Evolutionary conservation across 2,888 invertebrate genomes (phyloP), one percentile per base, ranked within the genome.

Genomic region (Laspeyria flexula): DNA sequence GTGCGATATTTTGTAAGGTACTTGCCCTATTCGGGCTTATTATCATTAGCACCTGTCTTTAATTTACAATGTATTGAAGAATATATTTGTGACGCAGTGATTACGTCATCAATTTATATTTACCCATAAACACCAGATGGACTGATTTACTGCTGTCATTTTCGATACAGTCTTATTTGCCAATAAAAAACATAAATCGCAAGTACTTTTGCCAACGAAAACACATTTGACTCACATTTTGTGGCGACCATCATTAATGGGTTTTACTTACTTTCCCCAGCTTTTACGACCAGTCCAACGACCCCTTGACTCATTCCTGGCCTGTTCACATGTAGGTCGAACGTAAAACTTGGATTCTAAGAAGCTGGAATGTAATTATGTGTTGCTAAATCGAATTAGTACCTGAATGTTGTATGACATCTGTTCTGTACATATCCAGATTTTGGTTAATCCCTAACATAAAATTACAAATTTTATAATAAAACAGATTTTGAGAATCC

Each of bases 261-360:
- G 29, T 31, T 41, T 49, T 53, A 52, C 56, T 55, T 56, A 57
- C 51, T 70, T 58, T 71, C 65, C 63, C 59, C 69, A 66, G 56
- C 52, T 37, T 65, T 73, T 68, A 65, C 62, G 65, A 64, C 39
- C 51, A 75, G 83, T 74, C 66, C 82, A 77, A 75, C 68, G 83
- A 81, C 79, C 83, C 43, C 38, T 55, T 71, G 79, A 81, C 60
- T 82, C 81, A 79, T 71, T 70, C 69, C 62, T 46, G 70, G 59
- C 62, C 62, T 63, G 61, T 55, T 55, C 60, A 65, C 79, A 85
- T 81, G 73, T 84, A 71, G 87, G 88, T 83, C 86, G 79, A 54
- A 64, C 79, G 75, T 81, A 77, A 80, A 82, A 38, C 37, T 42
- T 33, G 16, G 10, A 25, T 51, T 51, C 41, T 35, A 16, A 11